Evolutionary conservation across 2,113 vertebrate species (phyloP), one percentile per base, ranked within the genome.

Genomic region (Australoheros scitulus): DNA sequence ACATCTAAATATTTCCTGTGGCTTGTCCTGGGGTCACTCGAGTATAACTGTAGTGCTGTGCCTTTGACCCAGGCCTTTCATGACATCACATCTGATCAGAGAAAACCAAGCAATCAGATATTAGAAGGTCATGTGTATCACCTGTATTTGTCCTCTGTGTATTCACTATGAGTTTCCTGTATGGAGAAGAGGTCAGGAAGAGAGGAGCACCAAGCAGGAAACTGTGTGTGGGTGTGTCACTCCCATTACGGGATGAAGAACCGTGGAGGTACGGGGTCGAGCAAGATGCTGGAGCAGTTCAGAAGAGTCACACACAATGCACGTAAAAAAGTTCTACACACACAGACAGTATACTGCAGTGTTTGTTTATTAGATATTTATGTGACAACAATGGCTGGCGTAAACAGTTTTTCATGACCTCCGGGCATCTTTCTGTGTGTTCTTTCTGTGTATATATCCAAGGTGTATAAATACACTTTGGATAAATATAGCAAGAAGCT

Each of bases 311-410:
- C 74, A 86, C 36, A 76, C 80, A 79, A 58, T 64, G n/a, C 75
- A 84, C 15, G 22, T 20, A 38, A 38, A 81, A 24, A 61, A 24
- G 10, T 18, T 32, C 5, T 55, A 50, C 7, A 80, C 77, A 76
- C 20, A 41, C 43, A 60, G 65, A 52, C 18, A 77, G 20, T 36
- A 56, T 64, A 26, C n/a, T 52, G 36, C 22, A 14, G 17, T 55
- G 59, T 87, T 88, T 93, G 87, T 88, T 91, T 93, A 90, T 91
- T 80, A 38, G 75, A 63, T 92, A 87, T 92, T 93, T 91, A 89
- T 87, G 61, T 24, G 79, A 93, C 82, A 93, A 94, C 94, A 94
- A 94, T 94, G 93, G 91, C 52, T 88, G 89, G 84, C 41, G 57
- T 90, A 90, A 90, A 91, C 84, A 85, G 79, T 59, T 82, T 82